Conservation (phyloP, 2,797 vertebrate genomes). For the Clarias fuscus region DNA sequence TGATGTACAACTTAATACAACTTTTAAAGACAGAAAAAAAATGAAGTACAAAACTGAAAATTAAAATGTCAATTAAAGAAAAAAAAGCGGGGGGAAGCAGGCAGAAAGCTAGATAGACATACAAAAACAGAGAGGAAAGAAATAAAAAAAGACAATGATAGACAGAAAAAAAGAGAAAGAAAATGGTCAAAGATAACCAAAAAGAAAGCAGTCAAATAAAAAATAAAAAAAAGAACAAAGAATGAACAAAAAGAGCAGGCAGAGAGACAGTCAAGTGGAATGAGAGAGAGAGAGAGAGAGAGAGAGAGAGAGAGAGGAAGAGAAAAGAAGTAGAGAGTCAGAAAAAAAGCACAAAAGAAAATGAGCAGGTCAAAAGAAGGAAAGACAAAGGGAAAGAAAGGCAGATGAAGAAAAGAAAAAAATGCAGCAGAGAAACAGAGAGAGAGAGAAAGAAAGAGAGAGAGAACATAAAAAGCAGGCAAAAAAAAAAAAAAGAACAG, state of each 20-base stretch:
- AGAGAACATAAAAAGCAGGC: too few species aligned
- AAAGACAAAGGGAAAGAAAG: neutral
- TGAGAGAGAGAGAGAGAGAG: neutral
- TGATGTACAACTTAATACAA: neutral
- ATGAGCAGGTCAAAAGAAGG: neutral
- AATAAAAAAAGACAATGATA: neutral
- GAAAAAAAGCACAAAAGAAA: neutral
- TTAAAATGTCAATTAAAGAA: too few species aligned
- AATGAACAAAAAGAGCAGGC: too few species aligned
- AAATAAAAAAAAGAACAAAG: neutral
- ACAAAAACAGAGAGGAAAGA: neutral
- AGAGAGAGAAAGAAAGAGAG: too few species aligned
- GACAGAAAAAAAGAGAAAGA: too few species aligned
- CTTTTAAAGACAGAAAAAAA: too few species aligned
- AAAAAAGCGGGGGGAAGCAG: neutral
- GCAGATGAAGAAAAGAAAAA: neutral
- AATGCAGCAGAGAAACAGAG: too few species aligned
- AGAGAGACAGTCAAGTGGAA: neutral
- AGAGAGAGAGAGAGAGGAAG: neutral
- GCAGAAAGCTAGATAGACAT: neutral
- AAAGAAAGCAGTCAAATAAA: neutral
- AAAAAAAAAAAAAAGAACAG: too few species aligned
- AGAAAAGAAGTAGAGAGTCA: too few species aligned
- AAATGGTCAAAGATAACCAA: neutral
- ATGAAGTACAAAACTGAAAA: too few species aligned